Conservation (phyloP, 2,113 vertebrate genomes). For the Takifugu flavidus region DNA sequence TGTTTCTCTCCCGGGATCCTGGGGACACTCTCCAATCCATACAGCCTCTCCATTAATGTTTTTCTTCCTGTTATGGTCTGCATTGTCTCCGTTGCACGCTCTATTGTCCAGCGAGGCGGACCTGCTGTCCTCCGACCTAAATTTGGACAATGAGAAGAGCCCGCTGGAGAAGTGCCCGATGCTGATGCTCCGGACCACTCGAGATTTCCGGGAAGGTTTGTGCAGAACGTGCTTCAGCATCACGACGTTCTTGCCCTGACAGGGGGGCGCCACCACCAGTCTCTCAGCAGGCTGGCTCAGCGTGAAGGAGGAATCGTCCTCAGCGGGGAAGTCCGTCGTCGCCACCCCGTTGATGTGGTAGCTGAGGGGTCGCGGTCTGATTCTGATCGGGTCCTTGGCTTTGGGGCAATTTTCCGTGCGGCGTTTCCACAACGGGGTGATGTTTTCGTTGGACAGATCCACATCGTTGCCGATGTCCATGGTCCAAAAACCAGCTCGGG, state of each 20-base stretch:
- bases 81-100: constrained; percentile 33
- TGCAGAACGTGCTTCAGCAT: constrained; percentile 71
- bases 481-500: neutral
- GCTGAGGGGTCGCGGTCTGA: constrained; percentile 79
- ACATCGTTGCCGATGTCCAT: constrained; percentile 85
- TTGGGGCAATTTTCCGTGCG: constrained; percentile 60
- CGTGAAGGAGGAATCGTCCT: constrained; percentile 72
- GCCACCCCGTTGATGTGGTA: constrained; percentile 82
- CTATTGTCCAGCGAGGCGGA: constrained; percentile 56
- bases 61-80: constrained; percentile 21
- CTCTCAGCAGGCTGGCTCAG: constrained; percentile 68
- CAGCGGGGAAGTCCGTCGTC: constrained; percentile 80
- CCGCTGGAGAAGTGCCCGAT: constrained; percentile 64
- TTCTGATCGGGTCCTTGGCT: constrained; percentile 34
- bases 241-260: constrained; percentile 17
- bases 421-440: constrained; percentile 79
- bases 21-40: constrained; percentile 38
- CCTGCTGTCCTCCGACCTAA: constrained; percentile 57
- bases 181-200: constrained; percentile 76
- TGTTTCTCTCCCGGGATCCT: constrained; percentile 32
- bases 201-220: constrained; percentile 67
- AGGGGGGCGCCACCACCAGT: constrained; percentile 52
- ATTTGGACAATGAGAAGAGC: constrained; percentile 62
- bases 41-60: constrained; percentile 21
- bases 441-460: constrained; percentile 75